Conservation (phyloP, 1,140 invertebrate species). For the Brachionus sp. region DNA sequence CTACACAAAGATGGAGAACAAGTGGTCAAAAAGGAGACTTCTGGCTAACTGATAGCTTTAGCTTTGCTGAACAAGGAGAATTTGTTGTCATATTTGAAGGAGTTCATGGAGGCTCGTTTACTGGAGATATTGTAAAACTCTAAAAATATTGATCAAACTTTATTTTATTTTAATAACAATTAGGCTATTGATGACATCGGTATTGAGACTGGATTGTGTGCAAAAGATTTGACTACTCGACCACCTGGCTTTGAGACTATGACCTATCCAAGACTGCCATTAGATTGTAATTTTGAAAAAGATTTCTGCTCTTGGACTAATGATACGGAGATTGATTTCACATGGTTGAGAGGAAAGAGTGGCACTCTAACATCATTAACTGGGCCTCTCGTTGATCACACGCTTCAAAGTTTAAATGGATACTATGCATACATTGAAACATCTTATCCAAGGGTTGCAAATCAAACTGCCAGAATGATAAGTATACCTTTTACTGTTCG, state of each 20-base stretch:
- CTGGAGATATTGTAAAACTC: slow-evolving; percentile 25
- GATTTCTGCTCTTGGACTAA: slow-evolving; percentile 73
- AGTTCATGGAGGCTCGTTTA: neutral
- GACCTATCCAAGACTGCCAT: neutral
- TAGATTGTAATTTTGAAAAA: slow-evolving; percentile 69
- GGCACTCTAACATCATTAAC: slow-evolving; percentile 62
- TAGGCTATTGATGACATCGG: slow-evolving; percentile 34
- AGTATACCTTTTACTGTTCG: neutral
- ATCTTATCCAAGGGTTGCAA: slow-evolving; percentile 1
- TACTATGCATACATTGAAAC: slow-evolving; percentile 27
- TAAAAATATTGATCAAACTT: neutral
- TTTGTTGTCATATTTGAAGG: slow-evolving; percentile 42
- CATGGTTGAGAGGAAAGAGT: slow-evolving; percentile 69
- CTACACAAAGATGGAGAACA: slow-evolving; percentile 1
- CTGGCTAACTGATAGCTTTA: slow-evolving; percentile 35
- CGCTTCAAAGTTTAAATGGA: slow-evolving; percentile 10
- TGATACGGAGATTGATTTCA: slow-evolving; percentile 70
- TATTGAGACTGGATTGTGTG: neutral
- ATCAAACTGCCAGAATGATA: slow-evolving; percentile 37
- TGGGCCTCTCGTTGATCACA: slow-evolving; percentile 46
- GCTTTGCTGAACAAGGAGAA: neutral
- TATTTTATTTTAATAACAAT: neutral
- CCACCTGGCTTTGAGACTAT: neutral
- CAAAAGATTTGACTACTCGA: neutral
- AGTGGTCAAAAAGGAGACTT: slow-evolving; percentile 17